Conservation (phyloP, 2,113 vertebrate genomes). For the Orthonyx spaldingii region DNA sequence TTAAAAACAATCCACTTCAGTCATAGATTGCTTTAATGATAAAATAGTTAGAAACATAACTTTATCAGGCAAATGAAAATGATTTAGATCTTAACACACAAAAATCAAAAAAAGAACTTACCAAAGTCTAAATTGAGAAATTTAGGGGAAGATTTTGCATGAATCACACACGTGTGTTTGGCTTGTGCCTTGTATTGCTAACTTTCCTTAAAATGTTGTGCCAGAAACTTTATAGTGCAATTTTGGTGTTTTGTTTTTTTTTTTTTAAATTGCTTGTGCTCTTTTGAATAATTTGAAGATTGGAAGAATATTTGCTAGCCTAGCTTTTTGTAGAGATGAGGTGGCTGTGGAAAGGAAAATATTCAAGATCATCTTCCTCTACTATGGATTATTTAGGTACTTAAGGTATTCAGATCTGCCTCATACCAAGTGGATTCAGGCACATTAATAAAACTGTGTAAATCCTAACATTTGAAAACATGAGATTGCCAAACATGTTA, state of each 20-base stretch:
- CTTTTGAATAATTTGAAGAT: not conserved
- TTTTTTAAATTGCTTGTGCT: not conserved
- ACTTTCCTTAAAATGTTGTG: not conserved
- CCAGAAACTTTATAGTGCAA: not conserved
- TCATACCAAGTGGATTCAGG: not conserved
- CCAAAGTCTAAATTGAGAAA: not conserved
- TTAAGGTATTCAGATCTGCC: not conserved
- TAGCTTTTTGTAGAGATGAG: not conserved
- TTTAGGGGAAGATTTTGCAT: not conserved
- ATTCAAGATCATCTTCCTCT: not conserved
- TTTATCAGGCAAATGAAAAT: not conserved
- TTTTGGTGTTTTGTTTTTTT: too few relatives aligned
- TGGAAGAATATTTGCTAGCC: not conserved
- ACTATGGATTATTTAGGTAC: not conserved
- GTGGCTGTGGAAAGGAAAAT: not conserved
- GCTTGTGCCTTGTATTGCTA: not conserved
- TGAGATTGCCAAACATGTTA: not conserved
- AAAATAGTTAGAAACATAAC: not conserved
- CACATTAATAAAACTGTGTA: not conserved
- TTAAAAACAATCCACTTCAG: not conserved
- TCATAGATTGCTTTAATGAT: not conserved
- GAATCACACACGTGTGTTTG: not conserved
- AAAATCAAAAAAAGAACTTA: not conserved
- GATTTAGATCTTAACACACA: not conserved
- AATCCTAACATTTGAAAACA: not conserved